Evolutionary conservation across 2,797 vertebrate species (phyloP), one percentile per base, ranked within the genome.

Genomic region (Phylloscopus collybita): DNA sequence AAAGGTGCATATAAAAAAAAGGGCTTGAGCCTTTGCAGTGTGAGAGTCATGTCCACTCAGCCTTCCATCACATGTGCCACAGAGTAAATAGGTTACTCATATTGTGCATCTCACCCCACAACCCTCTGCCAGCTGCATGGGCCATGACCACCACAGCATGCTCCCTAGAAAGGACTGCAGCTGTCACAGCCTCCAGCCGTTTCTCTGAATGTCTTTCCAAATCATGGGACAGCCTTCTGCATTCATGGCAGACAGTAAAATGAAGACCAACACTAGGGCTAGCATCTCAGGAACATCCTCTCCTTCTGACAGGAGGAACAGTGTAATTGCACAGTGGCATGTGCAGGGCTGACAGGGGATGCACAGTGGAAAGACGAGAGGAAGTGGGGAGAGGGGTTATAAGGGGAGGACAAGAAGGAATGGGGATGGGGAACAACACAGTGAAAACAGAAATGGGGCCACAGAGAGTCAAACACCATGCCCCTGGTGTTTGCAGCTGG

Each of bases 1-100:
- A 60, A 88, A 60, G 34, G 34, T 34, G 34, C 34, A 34, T 34
- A 34, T 34, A 49, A 60, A 88, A 60, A 49, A 60, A 88, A 60
- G 17, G 59, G 3, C 27, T 71, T 53, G 25, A 83, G 47, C 30
- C 19, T 70, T 53, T 38, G 40, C 64, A 70, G 36, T 26, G 25
- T 6, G 15, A 6, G 44, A 51, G 17, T 38, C 0, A 0, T 32
- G n/a, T 40, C n/a, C 44, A 23, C 27, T 15, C 51, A 54, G 36
- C 38, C 36, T 86, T 71, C 40, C 44, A n/a, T 19, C 57, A 56
- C 15, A 9, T 4, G 11, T 34, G 16, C 36, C 57, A 62, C 44
- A 34, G 29, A 34, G 10, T 23, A 30, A 61, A 76, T 3, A 27
- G 40, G 30, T 50, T 47, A 44, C 17, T 60, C 16, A 5, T 1